Base-by-base conservation (phyloP, 2,888 invertebrate species). In the Drosophila subsilvestris region DNA sequence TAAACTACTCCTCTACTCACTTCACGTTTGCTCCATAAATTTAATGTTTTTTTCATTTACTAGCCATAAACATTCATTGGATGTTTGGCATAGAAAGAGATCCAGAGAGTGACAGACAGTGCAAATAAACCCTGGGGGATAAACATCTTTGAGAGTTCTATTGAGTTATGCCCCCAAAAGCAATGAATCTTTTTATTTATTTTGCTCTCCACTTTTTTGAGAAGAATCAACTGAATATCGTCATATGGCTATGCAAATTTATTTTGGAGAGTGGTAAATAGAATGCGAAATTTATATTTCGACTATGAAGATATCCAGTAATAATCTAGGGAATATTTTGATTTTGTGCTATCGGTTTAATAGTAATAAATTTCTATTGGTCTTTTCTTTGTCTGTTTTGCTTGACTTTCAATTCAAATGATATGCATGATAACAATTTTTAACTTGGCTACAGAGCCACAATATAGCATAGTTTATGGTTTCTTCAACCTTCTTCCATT, bases 21-120 rank as follows among this genome's bases (percentile, higher is more conserved):
- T 44, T 49, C 57, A 69, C 29, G 69, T 66, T 49, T 43, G n/a
- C 22, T 43, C 42, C 12, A 48, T 55, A 56, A 17, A 68, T 32
- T 68, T 68, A 49, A 66, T 55, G 69, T 32, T 43, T 55, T 48
- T 37, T 43, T 10, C 56, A 48, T 67, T 54, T 54, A 67, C 67
- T 53, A 53, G 42, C 53, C 27, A 53, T 66, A 68, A 55, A 68
- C 48, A 54, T 48, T 14, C 18, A 27, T 65, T 42, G 48, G n/a
- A 55, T 69, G 25, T 60, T 12, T 44, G 32, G 17, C 29, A 49
- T 48, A 18, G 18, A 37, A 37, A 37, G 14, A 37, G n/a, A 37
- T n/a, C 14, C 37, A 37, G 37, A 14, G 37, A n/a, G 37, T 2
- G 10, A 55, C 18, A 45, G 25, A 9, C 18, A 20, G 10, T 12